Percentiles rank a stretch among this genome's conserved stretches.
phyloP scores from a whole-genome alignment of 2,113 vertebrate genomes.

The Petroica traversi region DNA sequence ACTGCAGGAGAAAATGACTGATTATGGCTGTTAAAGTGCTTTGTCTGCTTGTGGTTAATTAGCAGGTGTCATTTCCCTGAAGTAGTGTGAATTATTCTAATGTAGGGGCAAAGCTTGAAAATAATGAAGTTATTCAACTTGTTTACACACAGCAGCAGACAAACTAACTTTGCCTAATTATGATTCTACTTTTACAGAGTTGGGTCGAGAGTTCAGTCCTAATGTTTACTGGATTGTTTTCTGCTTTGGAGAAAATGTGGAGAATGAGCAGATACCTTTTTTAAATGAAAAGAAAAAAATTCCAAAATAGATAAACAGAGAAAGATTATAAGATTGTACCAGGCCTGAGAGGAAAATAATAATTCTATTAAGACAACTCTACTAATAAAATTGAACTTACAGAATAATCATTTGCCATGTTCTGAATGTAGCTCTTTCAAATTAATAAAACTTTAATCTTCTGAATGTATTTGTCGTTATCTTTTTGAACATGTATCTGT shows the following conservation, averaged over 20 bases:
- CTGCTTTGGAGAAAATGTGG: neutral
- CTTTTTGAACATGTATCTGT: neutral
- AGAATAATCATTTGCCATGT: neutral
- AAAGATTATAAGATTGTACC: neutral
- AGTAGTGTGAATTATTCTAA: slow-evolving; percentile 55
- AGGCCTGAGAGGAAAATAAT: neutral
- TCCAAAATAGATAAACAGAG: neutral
- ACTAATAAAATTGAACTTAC: neutral
- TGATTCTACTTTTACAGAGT: neutral
- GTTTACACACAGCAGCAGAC: slow-evolving; percentile 56
- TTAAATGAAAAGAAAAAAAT: neutral
- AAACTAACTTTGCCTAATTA: slow-evolving; percentile 54
- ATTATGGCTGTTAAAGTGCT: slow-evolving; percentile 35
- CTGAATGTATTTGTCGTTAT: neutral
- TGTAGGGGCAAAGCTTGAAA: slow-evolving; percentile 41
- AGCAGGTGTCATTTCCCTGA: slow-evolving; percentile 58
- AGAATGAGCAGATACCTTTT: neutral
- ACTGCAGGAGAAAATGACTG: slow-evolving; percentile 33
- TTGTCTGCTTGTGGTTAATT: slow-evolving; percentile 54
- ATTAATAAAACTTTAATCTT: neutral
- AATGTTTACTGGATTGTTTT: neutral
- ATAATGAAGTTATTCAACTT: slow-evolving; percentile 53
- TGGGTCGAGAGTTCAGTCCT: slow-evolving; percentile 15
- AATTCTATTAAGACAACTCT: neutral
- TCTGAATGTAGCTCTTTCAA: neutral